These are phyloP conservation scores for Murina feae DNA, from an alignment of 2,113 vertebrate genomes.

Conservation along the genomic window DNA sequence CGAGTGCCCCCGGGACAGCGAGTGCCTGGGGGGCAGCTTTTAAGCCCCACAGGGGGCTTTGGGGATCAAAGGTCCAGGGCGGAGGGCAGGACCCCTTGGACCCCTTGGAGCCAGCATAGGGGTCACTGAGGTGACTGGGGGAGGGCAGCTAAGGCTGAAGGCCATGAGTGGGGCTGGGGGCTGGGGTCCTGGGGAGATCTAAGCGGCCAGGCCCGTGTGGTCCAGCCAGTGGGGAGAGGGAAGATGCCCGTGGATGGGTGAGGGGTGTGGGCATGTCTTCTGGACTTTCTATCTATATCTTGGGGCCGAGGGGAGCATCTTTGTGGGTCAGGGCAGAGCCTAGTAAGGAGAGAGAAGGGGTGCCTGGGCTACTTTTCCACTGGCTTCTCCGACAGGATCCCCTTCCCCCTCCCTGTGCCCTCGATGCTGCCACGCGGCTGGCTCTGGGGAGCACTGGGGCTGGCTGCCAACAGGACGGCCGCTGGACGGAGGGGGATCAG, in stretches of 20 bases:
- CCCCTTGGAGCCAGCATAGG: background rate
- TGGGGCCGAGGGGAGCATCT: background rate
- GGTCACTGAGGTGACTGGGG: background rate
- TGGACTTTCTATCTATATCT: background rate
- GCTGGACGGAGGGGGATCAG: constrained; percentile 71
- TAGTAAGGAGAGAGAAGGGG: background rate
- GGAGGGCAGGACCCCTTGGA: background rate
- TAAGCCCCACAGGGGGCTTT: background rate
- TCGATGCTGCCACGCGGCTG: constrained; percentile 73
- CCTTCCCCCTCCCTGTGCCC: constrained; percentile 56
- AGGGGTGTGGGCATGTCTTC: background rate
- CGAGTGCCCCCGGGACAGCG: background rate
- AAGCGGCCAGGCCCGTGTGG: background rate
- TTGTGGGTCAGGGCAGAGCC: background rate
- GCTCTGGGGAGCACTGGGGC: constrained; percentile 68
- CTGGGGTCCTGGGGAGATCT: background rate
- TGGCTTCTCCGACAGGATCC: background rate
- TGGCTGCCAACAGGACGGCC: constrained; percentile 69
- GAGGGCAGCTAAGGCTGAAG: background rate
- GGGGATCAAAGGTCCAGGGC: background rate
- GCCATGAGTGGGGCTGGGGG: background rate
- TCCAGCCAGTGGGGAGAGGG: background rate
- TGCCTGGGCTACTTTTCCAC: background rate
- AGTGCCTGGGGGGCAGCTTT: background rate
- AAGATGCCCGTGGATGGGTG: background rate